Conservation (phyloP, 2,113 vertebrate species). For the Pterocles orientalis region DNA sequence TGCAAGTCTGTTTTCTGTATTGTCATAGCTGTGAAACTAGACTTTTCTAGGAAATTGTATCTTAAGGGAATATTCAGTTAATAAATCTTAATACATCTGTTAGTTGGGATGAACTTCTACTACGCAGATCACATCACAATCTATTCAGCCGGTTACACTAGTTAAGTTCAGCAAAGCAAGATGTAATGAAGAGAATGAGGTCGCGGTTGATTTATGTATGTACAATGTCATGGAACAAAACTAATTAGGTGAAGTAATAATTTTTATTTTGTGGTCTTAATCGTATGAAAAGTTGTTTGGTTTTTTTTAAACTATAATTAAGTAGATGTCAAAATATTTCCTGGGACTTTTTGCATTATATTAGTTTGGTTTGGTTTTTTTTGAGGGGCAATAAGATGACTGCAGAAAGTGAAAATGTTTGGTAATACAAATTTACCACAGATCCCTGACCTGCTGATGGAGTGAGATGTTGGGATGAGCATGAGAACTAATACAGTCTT, state of each 20-base stretch:
- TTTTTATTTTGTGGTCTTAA: background rate
- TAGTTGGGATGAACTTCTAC: background rate
- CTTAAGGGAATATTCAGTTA: background rate
- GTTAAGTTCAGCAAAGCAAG: background rate
- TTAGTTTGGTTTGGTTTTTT: background rate
- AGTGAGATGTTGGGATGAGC: background rate
- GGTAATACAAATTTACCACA: background rate
- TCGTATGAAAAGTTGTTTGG: background rate
- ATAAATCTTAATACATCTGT: background rate
- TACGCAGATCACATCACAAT: background rate
- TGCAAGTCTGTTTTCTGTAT: background rate
- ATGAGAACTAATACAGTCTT: background rate
- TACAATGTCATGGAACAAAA: background rate
- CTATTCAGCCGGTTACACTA: background rate
- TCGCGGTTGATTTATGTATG: background rate
- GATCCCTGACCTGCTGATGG: background rate
- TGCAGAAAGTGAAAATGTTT: background rate
- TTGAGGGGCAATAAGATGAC: background rate
- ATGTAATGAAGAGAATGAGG: background rate
- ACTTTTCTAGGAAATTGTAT: background rate
- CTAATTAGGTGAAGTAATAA: background rate
- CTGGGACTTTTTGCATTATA: background rate
- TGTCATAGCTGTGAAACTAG: background rate
- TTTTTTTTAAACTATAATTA: background rate
- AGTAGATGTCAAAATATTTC: background rate